Evolutionary conservation across 1,140 invertebrate genomes (phyloP).

Genomic region (Gonatopus flavifemur): DNA sequence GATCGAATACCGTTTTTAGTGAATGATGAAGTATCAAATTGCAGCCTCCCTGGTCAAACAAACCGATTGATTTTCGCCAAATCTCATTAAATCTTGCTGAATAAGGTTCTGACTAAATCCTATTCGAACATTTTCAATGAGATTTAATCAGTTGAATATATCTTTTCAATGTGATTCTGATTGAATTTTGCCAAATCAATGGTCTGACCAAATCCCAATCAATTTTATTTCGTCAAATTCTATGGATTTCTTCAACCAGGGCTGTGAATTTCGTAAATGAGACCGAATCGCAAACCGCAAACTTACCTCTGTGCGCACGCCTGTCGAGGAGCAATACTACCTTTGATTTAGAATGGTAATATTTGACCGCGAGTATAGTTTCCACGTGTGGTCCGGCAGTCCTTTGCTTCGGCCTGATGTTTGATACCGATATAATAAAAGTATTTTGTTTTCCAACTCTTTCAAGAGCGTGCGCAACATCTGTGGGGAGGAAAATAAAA

Average conservation of each 20-base stretch:
- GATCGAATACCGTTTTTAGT: neutral
- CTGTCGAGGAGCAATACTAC: constrained; percentile 69
- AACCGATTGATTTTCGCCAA: neutral
- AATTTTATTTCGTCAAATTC: no score
- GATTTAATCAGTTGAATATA: no score
- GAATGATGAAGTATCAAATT: neutral
- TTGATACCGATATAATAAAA: constrained; percentile 65
- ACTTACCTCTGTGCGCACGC: constrained; percentile 63
- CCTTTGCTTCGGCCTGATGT: constrained; percentile 63
- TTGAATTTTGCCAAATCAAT: constrained; percentile 1
- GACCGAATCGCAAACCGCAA: no score
- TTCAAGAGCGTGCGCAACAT: no score
- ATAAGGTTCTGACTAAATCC: constrained; percentile 2
- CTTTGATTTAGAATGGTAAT: constrained; percentile 64
- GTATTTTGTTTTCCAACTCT: no score
- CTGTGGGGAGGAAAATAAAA: no score
- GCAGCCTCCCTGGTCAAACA: neutral
- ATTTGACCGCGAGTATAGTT: constrained; percentile 67
- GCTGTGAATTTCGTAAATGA: no score
- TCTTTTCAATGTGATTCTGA: no score
- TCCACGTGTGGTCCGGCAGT: constrained; percentile 56
- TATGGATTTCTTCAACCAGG: no score
- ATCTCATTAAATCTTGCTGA: neutral
- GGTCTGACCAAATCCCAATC: neutral
- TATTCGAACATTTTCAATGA: neutral